Base-by-base conservation (phyloP, 2,797 vertebrate species). In the Myiothlypis chrysogaster region DNA sequence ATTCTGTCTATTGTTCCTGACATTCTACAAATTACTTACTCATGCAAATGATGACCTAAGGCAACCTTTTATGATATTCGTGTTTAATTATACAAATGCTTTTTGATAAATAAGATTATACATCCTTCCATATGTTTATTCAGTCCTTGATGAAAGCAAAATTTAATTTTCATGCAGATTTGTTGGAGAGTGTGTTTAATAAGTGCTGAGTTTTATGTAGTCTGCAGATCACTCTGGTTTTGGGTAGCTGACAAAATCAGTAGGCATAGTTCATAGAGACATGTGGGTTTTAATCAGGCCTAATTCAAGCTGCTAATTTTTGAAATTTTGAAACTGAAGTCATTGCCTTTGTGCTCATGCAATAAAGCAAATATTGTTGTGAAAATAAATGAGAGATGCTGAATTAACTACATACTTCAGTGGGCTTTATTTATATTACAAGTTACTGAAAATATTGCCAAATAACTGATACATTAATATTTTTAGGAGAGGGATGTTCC, bases 161-260 rank as follows among this genome's bases (percentile, higher is more conserved):
- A 99, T 99, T 98, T 98, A 99, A 99, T 99, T 99, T 99, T 98
- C 98, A 99, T 99, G 99, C 98, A 99, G 98, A 99, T 99, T 98
- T 98, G 97, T 98, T 97, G 91, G 96, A 97, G 97, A 97, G 97
- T 82, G 83, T 97, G 97, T 98, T 98, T 98, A 98, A 98, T 98
- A 98, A 98, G 97, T 98, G 98, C 98, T 99, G 99, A 98, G 98
- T 98, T 98, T 98, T 98, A 95, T 97, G 96, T 95, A 97, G 96
- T 97, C 95, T 95, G 97, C 97, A 97, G 97, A 97, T 97, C 95
- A 93, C 88, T 95, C 91, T 86, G 68, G 93, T 95, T 96, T 96
- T 94, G 88, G 96, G 96, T 96, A 94, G 95, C 94, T 96, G 96
- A 97, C 87, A 96, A 89, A 97, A 92, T 86, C 91, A 78, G 64